Evolutionary conservation across 2,888 invertebrate species (phyloP).

Genomic region (Nomada ruficornis): DNA sequence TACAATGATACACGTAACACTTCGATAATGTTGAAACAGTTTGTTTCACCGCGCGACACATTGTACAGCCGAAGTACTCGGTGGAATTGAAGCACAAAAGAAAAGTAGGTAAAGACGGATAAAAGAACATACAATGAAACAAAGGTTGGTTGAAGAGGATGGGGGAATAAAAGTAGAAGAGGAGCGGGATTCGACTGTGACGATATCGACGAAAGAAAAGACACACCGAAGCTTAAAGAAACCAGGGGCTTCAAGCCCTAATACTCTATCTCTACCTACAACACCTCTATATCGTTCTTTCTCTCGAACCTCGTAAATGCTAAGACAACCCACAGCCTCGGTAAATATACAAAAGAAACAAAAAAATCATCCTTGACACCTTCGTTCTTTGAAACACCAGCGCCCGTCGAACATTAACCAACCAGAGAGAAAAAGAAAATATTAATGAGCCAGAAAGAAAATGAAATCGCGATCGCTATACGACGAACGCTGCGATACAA

Average conservation of each 20-base stretch:
- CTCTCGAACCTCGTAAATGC: slow-evolving; percentile 73
- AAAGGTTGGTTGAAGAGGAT: slow-evolving; percentile 4
- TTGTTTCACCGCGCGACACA: slow-evolving; percentile 7
- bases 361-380: slow-evolving; percentile 54
- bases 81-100: slow-evolving; percentile 2
- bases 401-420: slow-evolving; percentile 21
- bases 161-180: background rate
- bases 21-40: slow-evolving; percentile 1
- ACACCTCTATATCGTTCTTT: slow-evolving; percentile 39
- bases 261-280: slow-evolving; percentile 64
- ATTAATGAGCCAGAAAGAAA: slow-evolving; percentile 27
- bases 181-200: slow-evolving; percentile 36
- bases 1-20: background rate
- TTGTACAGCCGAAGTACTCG: slow-evolving; percentile 12
- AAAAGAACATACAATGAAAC: slow-evolving; percentile 22
- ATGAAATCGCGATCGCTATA: slow-evolving; percentile 10
- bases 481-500: background rate
- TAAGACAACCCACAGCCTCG: slow-evolving; percentile 77
- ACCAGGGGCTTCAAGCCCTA: slow-evolving; percentile 56
- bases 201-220: slow-evolving; percentile 57
- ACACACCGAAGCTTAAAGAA: slow-evolving; percentile 68
- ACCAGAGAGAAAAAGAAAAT: slow-evolving; percentile 15
- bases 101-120: slow-evolving; percentile 10
- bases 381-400: slow-evolving; percentile 28
- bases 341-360: slow-evolving; percentile 66